Percentiles rank a stretch among this genome's conserved stretches.
Conservation (phyloP, 2,113 vertebrate genomes). For the Daubentonia madagascariensis region DNA sequence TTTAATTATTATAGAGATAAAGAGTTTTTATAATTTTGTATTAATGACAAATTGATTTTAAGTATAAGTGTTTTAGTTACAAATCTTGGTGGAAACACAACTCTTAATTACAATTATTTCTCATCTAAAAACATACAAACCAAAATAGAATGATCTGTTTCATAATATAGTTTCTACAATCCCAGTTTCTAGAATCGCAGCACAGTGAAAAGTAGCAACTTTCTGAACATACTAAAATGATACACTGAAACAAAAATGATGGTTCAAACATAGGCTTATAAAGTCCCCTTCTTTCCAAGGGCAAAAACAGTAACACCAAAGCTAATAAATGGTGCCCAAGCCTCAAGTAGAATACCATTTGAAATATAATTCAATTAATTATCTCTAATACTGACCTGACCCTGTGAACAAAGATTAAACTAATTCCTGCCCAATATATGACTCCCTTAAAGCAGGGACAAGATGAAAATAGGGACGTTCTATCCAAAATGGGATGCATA, state of each 20-base stretch:
- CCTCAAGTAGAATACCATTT: background rate
- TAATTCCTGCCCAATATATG: background rate
- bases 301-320: background rate
- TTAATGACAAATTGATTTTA: conserved; percentile 9
- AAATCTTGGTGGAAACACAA: background rate
- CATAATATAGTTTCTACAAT: background rate
- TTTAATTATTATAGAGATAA: conserved; percentile 1
- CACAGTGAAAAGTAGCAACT: background rate
- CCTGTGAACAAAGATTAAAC: background rate
- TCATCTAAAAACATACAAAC: background rate
- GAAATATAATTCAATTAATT: conserved; percentile 24
- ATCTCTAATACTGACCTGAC: background rate
- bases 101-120: background rate
- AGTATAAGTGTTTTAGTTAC: background rate
- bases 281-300: background rate
- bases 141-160: background rate
- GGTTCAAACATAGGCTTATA: background rate
- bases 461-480: background rate
- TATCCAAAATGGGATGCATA: background rate
- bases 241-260: background rate
- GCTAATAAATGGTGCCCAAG: background rate
- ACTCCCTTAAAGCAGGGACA: background rate
- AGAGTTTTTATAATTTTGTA: background rate
- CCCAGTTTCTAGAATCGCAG: background rate
- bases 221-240: background rate